Percentiles rank a stretch among this genome's conserved stretches.
Evolutionary conservation across 2,888 invertebrate genomes (phyloP).

Genomic region (Habroteleia sp.): DNA sequence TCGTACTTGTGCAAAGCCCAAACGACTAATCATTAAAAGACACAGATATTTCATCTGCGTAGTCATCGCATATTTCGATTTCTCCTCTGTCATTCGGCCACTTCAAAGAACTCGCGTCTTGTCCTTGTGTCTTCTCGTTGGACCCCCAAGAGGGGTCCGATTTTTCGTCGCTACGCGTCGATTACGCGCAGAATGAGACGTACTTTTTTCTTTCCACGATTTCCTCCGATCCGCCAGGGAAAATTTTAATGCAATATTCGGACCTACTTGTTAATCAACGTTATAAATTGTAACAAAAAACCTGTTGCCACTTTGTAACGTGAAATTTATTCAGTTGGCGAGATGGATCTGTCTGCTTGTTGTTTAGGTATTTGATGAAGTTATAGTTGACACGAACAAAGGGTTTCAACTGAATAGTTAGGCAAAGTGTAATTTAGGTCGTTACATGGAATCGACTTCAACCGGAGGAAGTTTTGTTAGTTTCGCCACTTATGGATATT

Average conservation of each 20-base stretch:
- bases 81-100: conserved; percentile 74
- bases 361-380: conserved; percentile 20
- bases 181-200: conserved; percentile 45
- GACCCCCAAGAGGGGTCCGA: conserved; percentile 47
- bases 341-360: conserved; percentile 8
- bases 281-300: conserved; percentile 7
- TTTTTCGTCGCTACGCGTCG: conserved; percentile 44
- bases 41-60: conserved; percentile 75
- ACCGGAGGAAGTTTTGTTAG: not conserved
- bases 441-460: conserved; percentile 15
- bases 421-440: conserved; percentile 1
- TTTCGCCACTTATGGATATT: conserved; percentile 1
- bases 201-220: conserved; percentile 19
- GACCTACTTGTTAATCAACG: not conserved
- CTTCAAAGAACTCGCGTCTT: conserved; percentile 69
- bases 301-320: conserved; percentile 16
- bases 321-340: conserved; percentile 23
- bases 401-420: conserved; percentile 29
- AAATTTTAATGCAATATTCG: not conserved
- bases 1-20: too few species aligned
- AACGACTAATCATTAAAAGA: conserved; percentile 72
- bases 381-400: conserved; percentile 40
- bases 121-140: conserved; percentile 56
- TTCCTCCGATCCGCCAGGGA: not conserved
- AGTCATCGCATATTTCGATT: conserved; percentile 77